phyloP scores from a whole-genome alignment of 2,797 vertebrate species.

The Gadopsis marmoratus region DNA sequence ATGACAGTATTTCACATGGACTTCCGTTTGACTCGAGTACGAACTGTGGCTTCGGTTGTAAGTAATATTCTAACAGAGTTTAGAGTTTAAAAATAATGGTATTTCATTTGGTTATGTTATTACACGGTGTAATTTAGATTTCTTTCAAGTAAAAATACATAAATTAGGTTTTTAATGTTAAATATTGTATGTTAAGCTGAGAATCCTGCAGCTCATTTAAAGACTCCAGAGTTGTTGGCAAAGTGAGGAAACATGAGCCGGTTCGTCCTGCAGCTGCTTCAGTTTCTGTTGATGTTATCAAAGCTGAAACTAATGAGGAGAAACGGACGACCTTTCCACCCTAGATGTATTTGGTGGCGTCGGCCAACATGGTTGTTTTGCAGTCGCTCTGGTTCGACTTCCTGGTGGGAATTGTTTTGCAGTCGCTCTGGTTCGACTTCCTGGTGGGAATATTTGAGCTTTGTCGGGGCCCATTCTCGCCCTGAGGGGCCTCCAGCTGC shows the following conservation, averaged over 20 bases:
- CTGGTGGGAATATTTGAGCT: slow-evolving; percentile 56
- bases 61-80: too few relatives aligned
- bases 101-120: not conserved
- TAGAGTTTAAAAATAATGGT: not conserved
- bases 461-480: slow-evolving; percentile 57
- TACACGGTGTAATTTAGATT: not conserved
- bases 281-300: not conserved
- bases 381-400: slow-evolving; percentile 13
- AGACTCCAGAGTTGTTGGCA: slow-evolving; percentile 1
- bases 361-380: not conserved
- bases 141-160: too few relatives aligned
- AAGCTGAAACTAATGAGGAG: not conserved
- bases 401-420: slow-evolving; percentile 49
- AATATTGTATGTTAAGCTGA: not conserved
- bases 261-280: not conserved
- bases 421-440: slow-evolving; percentile 20
- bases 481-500: slow-evolving; percentile 51
- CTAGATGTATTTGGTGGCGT: not conserved
- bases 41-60: too few relatives aligned
- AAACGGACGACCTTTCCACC: not conserved
- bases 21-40: not conserved
- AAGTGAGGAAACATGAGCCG: slow-evolving; percentile 19
- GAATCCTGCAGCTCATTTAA: too few relatives aligned
- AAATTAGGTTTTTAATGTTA: not conserved
- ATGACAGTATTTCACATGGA: not conserved